Conservation (phyloP, 2,113 vertebrate species). For the Trinectes maculatus region DNA sequence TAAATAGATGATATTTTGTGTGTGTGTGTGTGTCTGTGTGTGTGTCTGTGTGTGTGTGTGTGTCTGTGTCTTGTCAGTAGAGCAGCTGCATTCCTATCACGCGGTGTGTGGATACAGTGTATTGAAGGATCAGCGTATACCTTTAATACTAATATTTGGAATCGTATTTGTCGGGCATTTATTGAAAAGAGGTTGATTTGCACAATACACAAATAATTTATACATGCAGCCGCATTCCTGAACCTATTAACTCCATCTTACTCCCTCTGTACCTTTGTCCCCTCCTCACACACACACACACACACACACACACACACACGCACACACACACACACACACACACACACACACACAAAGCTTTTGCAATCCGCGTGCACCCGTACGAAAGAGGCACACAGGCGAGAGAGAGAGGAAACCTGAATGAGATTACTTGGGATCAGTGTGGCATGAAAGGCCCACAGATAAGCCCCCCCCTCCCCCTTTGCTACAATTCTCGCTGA, state of each 20-base stretch:
- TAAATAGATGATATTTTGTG: neutral
- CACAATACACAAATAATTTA: constrained; percentile 55
- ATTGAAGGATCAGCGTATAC: constrained; percentile 2
- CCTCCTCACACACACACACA: neutral
- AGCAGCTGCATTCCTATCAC: constrained; percentile 26
- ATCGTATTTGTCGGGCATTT: constrained; percentile 1
- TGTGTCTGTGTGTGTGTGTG: neutral
- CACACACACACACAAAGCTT: constrained; percentile 28
- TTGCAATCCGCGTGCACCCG: constrained; percentile 72
- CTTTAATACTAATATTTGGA: constrained; percentile 28
- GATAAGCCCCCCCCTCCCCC: constrained; percentile 69
- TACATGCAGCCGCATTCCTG: constrained; percentile 63
- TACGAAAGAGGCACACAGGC: constrained; percentile 71
- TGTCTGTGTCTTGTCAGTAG: neutral
- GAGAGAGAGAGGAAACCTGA: constrained; percentile 74
- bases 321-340: constrained; percentile 25
- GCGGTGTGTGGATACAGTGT: constrained; percentile 6
- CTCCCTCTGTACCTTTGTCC: too few species aligned
- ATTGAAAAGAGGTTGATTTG: constrained; percentile 10
- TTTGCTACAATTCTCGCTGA: constrained; percentile 49
- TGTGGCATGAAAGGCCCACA: constrained; percentile 77
- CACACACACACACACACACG: constrained; percentile 7
- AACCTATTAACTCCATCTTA: constrained; percentile 64
- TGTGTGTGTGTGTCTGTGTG: neutral
- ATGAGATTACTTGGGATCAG: constrained; percentile 81